Evolutionary conservation across 2,113 vertebrate genomes (phyloP).

Genomic region (Spilogale gracilis): DNA sequence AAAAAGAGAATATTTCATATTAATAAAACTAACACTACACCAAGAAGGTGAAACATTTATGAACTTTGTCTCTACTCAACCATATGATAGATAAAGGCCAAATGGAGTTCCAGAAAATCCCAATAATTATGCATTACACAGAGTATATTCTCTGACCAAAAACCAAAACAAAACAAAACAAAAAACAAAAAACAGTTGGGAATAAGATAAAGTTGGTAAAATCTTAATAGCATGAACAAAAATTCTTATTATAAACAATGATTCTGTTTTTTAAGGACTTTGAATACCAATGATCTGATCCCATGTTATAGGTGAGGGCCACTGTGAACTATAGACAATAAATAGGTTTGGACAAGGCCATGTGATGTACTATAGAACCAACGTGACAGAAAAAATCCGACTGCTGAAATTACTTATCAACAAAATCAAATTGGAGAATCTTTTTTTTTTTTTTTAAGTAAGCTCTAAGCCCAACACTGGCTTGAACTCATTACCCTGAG

Average conservation of each 20-base stretch:
- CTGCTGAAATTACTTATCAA: background rate
- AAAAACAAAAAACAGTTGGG: background rate
- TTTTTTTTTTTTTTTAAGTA: background rate
- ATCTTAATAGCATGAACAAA: background rate
- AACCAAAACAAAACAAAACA: background rate
- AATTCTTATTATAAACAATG: background rate
- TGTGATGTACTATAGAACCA: background rate
- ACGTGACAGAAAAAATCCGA: background rate
- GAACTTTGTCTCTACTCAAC: background rate
- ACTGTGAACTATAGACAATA: background rate
- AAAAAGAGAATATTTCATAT: slow-evolving; percentile 2
- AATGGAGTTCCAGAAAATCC: background rate
- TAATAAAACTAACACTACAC: background rate
- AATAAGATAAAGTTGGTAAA: background rate
- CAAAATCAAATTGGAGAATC: background rate
- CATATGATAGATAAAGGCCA: background rate
- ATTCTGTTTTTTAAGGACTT: background rate
- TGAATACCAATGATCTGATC: background rate
- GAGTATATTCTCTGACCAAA: background rate
- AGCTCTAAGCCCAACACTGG: background rate
- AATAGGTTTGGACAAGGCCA: background rate
- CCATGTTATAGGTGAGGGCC: background rate
- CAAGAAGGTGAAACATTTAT: slow-evolving; percentile 10
- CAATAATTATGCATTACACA: background rate
- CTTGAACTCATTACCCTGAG: background rate